Conservation (phyloP, 2,888 invertebrate species). For the Tetragonula carbonaria region DNA sequence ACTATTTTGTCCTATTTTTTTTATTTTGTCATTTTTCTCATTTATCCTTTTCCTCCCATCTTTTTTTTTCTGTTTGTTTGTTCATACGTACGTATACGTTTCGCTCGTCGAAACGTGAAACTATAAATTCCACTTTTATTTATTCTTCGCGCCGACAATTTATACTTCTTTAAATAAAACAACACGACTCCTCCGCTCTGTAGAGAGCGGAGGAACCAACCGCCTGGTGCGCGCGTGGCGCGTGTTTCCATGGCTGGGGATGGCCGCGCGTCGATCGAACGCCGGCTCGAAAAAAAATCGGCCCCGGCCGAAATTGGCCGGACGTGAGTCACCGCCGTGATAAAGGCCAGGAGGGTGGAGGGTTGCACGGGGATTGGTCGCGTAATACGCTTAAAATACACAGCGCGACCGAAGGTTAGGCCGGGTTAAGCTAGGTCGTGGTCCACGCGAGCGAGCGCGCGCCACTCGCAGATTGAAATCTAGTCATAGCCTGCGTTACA, state of each 20-base stretch:
- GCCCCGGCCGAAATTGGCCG: constrained; percentile 12
- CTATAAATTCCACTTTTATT: background rate
- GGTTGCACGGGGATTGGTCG: constrained; percentile 18
- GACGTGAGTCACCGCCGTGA: background rate
- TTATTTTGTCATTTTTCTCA: background rate
- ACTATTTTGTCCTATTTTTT: background rate
- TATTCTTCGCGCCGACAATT: background rate
- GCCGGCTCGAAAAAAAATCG: background rate
- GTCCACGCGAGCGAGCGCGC: constrained; percentile 47
- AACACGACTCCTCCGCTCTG: background rate
- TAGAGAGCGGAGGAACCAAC: background rate
- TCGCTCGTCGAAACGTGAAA: background rate
- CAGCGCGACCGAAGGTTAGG: constrained; percentile 51
- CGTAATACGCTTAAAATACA: constrained; percentile 69
- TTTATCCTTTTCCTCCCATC: background rate
- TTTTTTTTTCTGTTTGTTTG: background rate
- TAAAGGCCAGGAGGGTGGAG: constrained; percentile 11
- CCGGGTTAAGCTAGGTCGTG: constrained; percentile 47
- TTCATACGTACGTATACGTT: background rate
- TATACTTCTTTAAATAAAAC: background rate
- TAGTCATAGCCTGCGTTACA: constrained; percentile 60
- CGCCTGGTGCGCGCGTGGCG: background rate
- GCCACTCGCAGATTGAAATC: constrained; percentile 71
- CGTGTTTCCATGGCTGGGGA: background rate
- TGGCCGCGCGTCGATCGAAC: background rate